Percentiles rank a stretch among this genome's conserved stretches.
Evolutionary conservation across 2,797 vertebrate genomes (phyloP).

Genomic region (Garrulus glandarius): DNA sequence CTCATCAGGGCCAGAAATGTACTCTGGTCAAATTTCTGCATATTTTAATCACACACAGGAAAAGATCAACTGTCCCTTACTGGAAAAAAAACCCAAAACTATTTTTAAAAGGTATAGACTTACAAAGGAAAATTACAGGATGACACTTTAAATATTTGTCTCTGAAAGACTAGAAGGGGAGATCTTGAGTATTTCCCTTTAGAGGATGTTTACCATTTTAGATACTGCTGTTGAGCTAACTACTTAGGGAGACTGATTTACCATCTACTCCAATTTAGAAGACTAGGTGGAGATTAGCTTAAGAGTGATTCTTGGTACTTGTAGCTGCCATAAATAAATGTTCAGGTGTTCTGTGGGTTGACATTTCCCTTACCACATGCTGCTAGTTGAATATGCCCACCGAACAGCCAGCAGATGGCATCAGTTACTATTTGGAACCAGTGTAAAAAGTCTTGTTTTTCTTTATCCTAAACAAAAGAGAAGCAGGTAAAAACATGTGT

Average conservation of each 20-base stretch:
- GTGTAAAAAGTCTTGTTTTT: slow-evolving; percentile 72
- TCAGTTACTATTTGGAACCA: slow-evolving; percentile 83
- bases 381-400: slow-evolving; percentile 78
- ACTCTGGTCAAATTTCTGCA: neutral
- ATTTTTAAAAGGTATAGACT: neutral
- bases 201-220: neutral
- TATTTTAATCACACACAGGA: neutral
- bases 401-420: slow-evolving; percentile 83
- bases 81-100: neutral
- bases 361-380: slow-evolving; percentile 74
- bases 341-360: neutral
- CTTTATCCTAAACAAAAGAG: slow-evolving; percentile 77
- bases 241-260: neutral
- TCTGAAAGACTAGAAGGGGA: neutral
- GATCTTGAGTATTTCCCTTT: neutral
- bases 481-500: neutral
- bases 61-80: neutral
- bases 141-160: neutral
- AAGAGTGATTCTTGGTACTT: neutral
- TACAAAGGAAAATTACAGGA: neutral
- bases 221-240: neutral
- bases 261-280: neutral
- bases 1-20: neutral
- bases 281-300: neutral
- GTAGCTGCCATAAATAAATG: neutral